These are phyloP conservation scores for Coptodon bakossiorum DNA, from an alignment of 2,113 vertebrate species.

Conservation along the genomic window DNA sequence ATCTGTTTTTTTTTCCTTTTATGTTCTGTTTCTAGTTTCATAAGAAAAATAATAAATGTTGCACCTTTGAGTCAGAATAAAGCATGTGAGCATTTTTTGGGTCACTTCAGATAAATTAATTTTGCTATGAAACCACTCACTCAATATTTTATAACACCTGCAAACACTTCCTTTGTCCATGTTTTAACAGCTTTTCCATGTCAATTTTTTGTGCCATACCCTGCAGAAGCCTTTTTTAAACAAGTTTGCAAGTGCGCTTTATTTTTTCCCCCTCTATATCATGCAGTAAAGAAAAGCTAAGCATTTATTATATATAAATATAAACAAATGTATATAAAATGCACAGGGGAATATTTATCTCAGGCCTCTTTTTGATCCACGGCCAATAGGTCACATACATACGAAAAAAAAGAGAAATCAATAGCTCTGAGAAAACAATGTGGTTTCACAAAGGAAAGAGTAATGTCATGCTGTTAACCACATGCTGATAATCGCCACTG, in stretches of 20 bases:
- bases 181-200: not conserved
- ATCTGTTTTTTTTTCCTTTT: not conserved
- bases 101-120: not conserved
- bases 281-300: not conserved
- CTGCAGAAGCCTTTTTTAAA: not conserved
- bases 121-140: not conserved
- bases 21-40: not conserved
- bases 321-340: not conserved
- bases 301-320: not conserved
- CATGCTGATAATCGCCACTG: not conserved
- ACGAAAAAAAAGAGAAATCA: not conserved
- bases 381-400: not conserved
- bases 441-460: not conserved
- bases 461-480: not conserved
- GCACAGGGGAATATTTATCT: not conserved
- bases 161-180: not conserved
- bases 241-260: not conserved
- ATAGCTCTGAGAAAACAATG: not conserved
- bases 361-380: not conserved
- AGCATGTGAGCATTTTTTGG: not conserved
- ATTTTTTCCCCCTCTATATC: accelerated
- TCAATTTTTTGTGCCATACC: not conserved
- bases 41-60: not conserved
- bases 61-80: not conserved
- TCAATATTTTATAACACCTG: not conserved